phyloP scores from a whole-genome alignment of 2,113 vertebrate species.

The Tapirus terrestris region DNA sequence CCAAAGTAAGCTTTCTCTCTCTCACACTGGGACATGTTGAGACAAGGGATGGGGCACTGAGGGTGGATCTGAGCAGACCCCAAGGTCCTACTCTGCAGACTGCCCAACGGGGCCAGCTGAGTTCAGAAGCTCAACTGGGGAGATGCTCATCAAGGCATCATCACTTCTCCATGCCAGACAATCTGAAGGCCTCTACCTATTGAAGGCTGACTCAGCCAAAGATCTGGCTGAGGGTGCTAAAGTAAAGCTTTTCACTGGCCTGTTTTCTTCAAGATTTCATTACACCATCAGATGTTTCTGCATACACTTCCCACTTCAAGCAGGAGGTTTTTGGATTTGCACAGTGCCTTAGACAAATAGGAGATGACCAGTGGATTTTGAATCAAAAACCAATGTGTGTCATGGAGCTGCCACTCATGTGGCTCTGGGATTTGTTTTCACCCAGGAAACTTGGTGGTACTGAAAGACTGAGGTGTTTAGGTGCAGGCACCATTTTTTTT shows the following conservation, averaged over 20 bases:
- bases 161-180: background rate
- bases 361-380: background rate
- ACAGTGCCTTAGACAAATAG: background rate
- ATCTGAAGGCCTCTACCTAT: accelerated
- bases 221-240: background rate
- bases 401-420: background rate
- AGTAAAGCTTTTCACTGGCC: background rate
- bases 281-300: background rate
- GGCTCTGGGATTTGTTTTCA: background rate
- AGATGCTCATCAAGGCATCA: background rate
- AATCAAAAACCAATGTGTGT: background rate
- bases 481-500: too few relatives aligned
- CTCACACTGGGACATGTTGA: background rate
- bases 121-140: background rate
- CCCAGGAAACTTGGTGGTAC: background rate
- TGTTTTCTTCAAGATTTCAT: background rate
- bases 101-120: background rate
- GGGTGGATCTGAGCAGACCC: background rate
- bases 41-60: background rate
- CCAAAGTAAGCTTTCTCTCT: background rate
- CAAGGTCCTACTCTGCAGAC: background rate
- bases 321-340: background rate
- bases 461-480: background rate
- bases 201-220: too few relatives aligned
- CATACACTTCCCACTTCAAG: background rate